Base-by-base conservation (phyloP, 2,888 invertebrate species). In the Drosophila eohydei region DNA sequence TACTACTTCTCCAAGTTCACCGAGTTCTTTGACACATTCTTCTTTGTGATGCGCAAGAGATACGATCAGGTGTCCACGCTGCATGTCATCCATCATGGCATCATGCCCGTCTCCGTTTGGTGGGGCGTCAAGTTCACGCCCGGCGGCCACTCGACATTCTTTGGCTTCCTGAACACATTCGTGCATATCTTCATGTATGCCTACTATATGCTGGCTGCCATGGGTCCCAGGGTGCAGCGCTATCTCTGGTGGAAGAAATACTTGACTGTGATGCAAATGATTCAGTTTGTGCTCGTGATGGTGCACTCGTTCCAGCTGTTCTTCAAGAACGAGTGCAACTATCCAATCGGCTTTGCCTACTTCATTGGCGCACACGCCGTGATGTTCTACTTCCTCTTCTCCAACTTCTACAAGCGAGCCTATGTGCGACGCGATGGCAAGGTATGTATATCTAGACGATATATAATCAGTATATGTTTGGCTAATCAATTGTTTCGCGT, bases 211-310 rank as follows among this genome's bases (percentile, higher is more conserved):
- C 93, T 98, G 84, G 96, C 98, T 1, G 98, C 98, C 0, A 94
- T 98, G 78, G 98, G 98, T 28, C 98, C 98, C 0, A 94, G 94
- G 70, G 95, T 97, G 72, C 97, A 97, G 92, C 96, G 96, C 89
- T 98, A 96, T 92, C 94, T 98, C 61, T 98, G 98, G 98, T 98
- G 98, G 98, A 98, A 98, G 94, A 97, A 96, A 91, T 98, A 98
- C 92, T 94, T 98, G 90, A 98, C 98, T 11, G 95, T 95, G 9
- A 93, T 98, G 83, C 98, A 98, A 93, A 98, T 98, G 96, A 95
- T 97, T 28, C 98, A 98, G 93, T 98, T 98, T 91, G 94, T 98
- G 52, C 91, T 96, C 70, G 97, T 98, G 41, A 96, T 98, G 94
- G 84, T 96, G 7, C 98, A 98, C 93, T 97, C 97, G 4, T 97